A percentile compares a stretch with the other conserved stretches of the same genome.
Evolutionary conservation across 2,797 vertebrate genomes (phyloP).

Genomic region (Cyprinodon diabolis): DNA sequence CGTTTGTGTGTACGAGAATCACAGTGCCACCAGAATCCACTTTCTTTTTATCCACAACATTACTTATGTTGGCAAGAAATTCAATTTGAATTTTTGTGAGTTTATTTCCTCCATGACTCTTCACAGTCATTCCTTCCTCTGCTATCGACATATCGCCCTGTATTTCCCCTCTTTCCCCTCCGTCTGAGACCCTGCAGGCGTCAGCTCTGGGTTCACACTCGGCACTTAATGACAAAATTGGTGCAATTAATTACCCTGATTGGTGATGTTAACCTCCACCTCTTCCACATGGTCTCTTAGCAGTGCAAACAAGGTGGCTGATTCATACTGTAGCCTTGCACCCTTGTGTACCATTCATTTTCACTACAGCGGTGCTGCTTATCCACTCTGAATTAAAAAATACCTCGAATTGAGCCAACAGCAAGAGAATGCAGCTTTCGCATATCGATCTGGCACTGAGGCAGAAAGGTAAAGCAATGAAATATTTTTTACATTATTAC

Average conservation of each 20-base stretch:
- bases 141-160: background rate
- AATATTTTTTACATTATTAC: constrained; percentile 19
- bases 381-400: constrained; percentile 10
- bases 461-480: constrained; percentile 27
- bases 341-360: constrained; percentile 17
- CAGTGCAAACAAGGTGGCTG: constrained; percentile 37
- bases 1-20: background rate
- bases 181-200: constrained; percentile 52
- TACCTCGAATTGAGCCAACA: constrained; percentile 10
- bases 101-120: constrained; percentile 18
- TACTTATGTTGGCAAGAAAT: constrained; percentile 19
- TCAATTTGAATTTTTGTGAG: constrained; percentile 23
- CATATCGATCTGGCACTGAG: constrained; percentile 7
- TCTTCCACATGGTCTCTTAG: constrained; percentile 65
- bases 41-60: background rate
- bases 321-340: constrained; percentile 40
- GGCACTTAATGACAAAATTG: constrained; percentile 71
- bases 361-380: constrained; percentile 5
- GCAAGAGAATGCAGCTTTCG: constrained; percentile 11
- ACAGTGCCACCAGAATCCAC: constrained; percentile 9
- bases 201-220: constrained; percentile 48
- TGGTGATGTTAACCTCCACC: constrained; percentile 72
- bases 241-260: constrained; percentile 70
- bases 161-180: background rate
- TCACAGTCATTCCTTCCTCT: constrained; percentile 6